phyloP scores from a whole-genome alignment of 1,140 invertebrate species.

The Brachionus calyciflorus region DNA sequence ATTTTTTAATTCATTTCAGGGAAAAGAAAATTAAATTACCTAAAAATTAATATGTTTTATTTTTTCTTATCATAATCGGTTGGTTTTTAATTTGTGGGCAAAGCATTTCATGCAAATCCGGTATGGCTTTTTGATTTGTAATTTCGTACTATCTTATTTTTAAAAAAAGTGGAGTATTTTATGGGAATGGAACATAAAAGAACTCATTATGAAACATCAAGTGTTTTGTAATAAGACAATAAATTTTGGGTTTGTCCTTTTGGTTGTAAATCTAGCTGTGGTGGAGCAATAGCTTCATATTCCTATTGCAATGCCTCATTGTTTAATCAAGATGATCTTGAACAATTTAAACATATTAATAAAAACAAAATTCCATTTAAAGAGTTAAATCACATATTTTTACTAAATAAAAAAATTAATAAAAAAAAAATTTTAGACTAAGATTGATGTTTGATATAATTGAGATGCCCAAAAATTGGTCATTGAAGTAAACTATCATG shows the following conservation, averaged over 20 bases:
- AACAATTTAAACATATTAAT: no score
- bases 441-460: conserved; percentile 58
- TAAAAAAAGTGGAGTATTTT: conserved; percentile 57
- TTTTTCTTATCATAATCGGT: conserved; percentile 56
- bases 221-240: conserved; percentile 59
- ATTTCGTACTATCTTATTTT: no score
- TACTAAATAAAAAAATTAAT: neutral
- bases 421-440: conserved; percentile 52
- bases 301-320: conserved; percentile 47
- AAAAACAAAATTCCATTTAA: conserved; percentile 28
- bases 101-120: no score
- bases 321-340: neutral
- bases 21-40: no score
- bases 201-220: conserved; percentile 60
- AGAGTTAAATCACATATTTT: no score
- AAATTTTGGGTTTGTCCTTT: conserved; percentile 57
- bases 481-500: conserved; percentile 59
- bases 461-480: conserved; percentile 57
- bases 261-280: conserved; percentile 58
- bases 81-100: no score
- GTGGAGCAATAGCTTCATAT: conserved; percentile 51
- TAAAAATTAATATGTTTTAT: no score
- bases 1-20: no score
- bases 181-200: conserved; percentile 61
- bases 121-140: no score